These are phyloP conservation scores for Drosophila kokeensis DNA, from an alignment of 2,888 invertebrate genomes.

Conservation along the genomic window DNA sequence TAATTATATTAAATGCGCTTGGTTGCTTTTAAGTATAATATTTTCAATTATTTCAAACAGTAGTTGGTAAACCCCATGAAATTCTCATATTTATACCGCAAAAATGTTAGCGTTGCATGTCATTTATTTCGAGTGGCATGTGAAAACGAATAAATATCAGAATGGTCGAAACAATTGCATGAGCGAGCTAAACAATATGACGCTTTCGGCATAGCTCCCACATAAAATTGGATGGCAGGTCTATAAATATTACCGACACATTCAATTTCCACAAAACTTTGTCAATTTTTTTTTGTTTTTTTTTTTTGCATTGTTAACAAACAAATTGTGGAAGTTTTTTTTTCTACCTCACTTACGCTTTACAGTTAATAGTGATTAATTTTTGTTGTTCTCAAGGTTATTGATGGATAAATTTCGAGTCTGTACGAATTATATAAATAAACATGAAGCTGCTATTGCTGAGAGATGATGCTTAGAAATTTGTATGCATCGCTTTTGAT, in stretches of 20 bases:
- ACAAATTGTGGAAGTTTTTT: constrained; percentile 9
- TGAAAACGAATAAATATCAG: constrained; percentile 37
- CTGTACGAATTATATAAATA: constrained; percentile 30
- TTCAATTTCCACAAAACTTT: constrained; percentile 38
- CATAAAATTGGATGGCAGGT: constrained; percentile 28
- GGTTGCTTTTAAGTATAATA: constrained; percentile 16
- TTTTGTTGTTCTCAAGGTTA: constrained; percentile 36
- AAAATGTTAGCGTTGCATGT: constrained; percentile 35
- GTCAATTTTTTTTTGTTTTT: constrained; percentile 9
- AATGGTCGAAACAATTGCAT: constrained; percentile 59
- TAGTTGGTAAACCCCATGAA: constrained; percentile 23
- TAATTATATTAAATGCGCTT: neutral
- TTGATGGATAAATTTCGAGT: constrained; percentile 13
- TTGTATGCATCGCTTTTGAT: constrained; percentile 32
- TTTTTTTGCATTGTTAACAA: constrained; percentile 31
- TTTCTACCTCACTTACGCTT: neutral
- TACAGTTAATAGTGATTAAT: constrained; percentile 11
- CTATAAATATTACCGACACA: constrained; percentile 35
- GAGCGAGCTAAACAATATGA: constrained; percentile 34
- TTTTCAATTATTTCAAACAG: constrained; percentile 10
- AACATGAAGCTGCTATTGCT: constrained; percentile 1
- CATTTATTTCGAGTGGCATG: constrained; percentile 65
- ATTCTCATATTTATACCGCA: constrained; percentile 47
- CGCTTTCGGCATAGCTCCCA: constrained; percentile 29
- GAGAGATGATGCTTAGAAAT: constrained; percentile 47